These are phyloP conservation scores for Chloroceryle amazona DNA, from an alignment of 2,797 vertebrate genomes.

Conservation along the genomic window DNA sequence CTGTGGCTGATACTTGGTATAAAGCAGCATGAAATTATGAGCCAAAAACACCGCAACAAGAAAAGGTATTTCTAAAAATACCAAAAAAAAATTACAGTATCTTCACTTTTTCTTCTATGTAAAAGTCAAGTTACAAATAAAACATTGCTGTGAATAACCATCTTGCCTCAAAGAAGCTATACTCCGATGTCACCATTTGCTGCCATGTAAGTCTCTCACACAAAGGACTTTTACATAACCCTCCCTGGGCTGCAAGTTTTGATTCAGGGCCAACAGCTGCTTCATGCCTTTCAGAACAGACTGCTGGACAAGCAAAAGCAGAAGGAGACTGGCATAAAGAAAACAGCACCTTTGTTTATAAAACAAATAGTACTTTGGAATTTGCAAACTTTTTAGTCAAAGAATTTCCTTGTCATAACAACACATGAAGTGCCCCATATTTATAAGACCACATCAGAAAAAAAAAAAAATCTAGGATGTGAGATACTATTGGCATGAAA, in stretches of 20 bases:
- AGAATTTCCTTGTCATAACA: constrained; percentile 69
- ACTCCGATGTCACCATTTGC: constrained; percentile 36
- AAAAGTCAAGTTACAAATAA: constrained; percentile 54
- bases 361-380: constrained; percentile 62
- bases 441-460: neutral
- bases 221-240: constrained; percentile 78
- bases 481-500: neutral
- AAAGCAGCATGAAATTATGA: neutral
- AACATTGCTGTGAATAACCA: constrained; percentile 38
- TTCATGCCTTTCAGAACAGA: constrained; percentile 72
- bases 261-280: constrained; percentile 76
- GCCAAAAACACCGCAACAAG: neutral
- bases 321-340: constrained; percentile 56
- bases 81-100: neutral
- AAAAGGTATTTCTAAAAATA: constrained; percentile 11
- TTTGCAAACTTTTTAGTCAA: constrained; percentile 52
- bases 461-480: neutral
- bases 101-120: neutral
- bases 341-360: constrained; percentile 61
- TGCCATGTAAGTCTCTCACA: constrained; percentile 62
- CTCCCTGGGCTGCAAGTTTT: constrained; percentile 64
- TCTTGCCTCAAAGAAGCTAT: constrained; percentile 16
- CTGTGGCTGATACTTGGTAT: neutral
- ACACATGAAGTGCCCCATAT: constrained; percentile 11
- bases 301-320: constrained; percentile 67